phyloP scores from a whole-genome alignment of 2,113 vertebrate genomes.

The Melanostigma gelatinosum region DNA sequence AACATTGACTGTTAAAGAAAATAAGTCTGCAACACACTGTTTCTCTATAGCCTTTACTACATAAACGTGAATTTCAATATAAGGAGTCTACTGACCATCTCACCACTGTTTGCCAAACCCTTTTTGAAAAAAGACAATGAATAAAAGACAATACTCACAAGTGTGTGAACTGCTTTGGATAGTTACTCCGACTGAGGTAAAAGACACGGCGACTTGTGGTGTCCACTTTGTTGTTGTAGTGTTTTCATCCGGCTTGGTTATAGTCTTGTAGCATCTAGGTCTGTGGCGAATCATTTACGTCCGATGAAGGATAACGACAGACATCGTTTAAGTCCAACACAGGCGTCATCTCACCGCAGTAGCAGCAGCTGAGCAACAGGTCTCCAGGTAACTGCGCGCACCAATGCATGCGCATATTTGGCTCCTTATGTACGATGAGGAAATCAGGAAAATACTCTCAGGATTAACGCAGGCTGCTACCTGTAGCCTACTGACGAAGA shows the following conservation, averaged over 20 bases:
- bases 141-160: constrained; percentile 55
- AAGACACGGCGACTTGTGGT: constrained; percentile 4
- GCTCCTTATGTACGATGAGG: neutral
- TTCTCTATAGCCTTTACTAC: neutral
- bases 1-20: neutral
- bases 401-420: constrained; percentile 50
- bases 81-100: neutral
- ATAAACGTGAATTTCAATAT: neutral
- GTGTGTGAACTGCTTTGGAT: constrained; percentile 4
- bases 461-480: neutral
- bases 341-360: neutral
- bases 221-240: constrained; percentile 5
- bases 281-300: constrained; percentile 7
- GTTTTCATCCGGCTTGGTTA: constrained; percentile 43
- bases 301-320: neutral
- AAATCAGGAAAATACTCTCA: neutral
- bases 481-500: neutral
- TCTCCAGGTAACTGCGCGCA: constrained; percentile 53
- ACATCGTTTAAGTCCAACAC: neutral
- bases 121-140: neutral
- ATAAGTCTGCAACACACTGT: neutral
- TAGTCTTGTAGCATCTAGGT: neutral
- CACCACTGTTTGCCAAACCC: neutral
- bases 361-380: constrained; percentile 58
- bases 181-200: neutral